Evolutionary conservation across 2,113 vertebrate genomes (phyloP), one percentile per base, ranked within the genome.

Genomic region (Cariama cristata): DNA sequence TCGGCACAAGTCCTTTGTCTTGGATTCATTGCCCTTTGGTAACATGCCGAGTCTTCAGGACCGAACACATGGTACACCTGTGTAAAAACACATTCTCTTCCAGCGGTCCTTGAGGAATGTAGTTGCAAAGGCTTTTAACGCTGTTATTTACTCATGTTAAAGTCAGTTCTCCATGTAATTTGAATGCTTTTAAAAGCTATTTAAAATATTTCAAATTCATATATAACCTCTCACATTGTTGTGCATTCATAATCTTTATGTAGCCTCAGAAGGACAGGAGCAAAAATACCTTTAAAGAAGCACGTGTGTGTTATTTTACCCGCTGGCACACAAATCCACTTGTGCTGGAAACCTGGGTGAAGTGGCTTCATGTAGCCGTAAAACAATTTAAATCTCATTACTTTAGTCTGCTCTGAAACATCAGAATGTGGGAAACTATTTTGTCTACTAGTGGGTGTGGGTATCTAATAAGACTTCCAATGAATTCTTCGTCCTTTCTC

Each of bases 31-130:
- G 22, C 27, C 22, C 21, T 53, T n/a, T 24, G 38, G 42, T 18
- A 45, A 45, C 2, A 45, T 2, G 8, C 28, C 58, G 59, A 32
- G 12, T n/a, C 52, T 45, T 27, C 14, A 3, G 76, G 18, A 18
- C 21, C 24, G 33, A 63, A 20, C 0, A 4, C 6, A 4, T 6
- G 19, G 33, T 21, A 20, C 28, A 18, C 14, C 53, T 23, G 17
- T 45, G 5, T 7, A 44, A 38, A 90, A 50, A 28, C 3, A 52
- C 15, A 12, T 38, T 22, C 27, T 38, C 20, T 44, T 30, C 23
- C 30, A 5, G 18, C 0, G 2, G 26, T 14, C 38, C 42, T 47
- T 3, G 28, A 42, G n/a, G 21, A 68, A 63, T 0, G 19, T 2
- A 21, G 9, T 2, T 30, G 27, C 62, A 42, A 58, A 79, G 66